These are phyloP conservation scores for Melinopterus prodromus DNA, from an alignment of 2,888 invertebrate species.

Conservation along the genomic window DNA sequence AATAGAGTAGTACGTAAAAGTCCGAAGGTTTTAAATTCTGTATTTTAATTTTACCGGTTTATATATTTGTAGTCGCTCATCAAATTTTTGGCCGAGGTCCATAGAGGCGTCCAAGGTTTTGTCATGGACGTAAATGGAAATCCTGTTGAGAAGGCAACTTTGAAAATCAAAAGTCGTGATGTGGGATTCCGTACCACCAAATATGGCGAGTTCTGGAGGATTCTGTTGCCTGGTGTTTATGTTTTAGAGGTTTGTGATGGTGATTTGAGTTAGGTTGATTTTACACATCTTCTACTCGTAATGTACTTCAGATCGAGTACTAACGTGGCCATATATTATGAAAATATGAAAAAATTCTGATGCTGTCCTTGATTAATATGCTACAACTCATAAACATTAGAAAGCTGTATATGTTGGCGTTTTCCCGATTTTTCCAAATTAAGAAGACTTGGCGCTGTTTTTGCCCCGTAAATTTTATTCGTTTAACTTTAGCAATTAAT, in stretches of 20 bases:
- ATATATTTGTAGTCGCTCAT: slow-evolving; percentile 73
- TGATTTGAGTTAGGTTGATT: no score
- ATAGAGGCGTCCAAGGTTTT: slow-evolving; percentile 89
- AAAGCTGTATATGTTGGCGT: no score
- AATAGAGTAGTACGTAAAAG: slow-evolving; percentile 75
- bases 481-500: no score
- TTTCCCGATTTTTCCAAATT: no score
- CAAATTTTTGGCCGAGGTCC: slow-evolving; percentile 85
- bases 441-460: no score
- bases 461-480: no score
- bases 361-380: no score
- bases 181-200: slow-evolving; percentile 87
- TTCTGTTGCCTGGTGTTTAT: slow-evolving; percentile 87
- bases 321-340: no score
- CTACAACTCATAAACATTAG: no score
- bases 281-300: background rate
- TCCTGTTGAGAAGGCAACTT: slow-evolving; percentile 79
- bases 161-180: slow-evolving; percentile 83
- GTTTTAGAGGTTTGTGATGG: slow-evolving; percentile 73
- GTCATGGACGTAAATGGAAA: slow-evolving; percentile 80
- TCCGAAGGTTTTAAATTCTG: slow-evolving; percentile 13
- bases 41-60: background rate
- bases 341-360: no score
- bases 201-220: slow-evolving; percentile 95
- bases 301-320: no score